These are phyloP conservation scores for Diloba caeruleocephala DNA, from an alignment of 2,888 invertebrate genomes.

Conservation along the genomic window DNA sequence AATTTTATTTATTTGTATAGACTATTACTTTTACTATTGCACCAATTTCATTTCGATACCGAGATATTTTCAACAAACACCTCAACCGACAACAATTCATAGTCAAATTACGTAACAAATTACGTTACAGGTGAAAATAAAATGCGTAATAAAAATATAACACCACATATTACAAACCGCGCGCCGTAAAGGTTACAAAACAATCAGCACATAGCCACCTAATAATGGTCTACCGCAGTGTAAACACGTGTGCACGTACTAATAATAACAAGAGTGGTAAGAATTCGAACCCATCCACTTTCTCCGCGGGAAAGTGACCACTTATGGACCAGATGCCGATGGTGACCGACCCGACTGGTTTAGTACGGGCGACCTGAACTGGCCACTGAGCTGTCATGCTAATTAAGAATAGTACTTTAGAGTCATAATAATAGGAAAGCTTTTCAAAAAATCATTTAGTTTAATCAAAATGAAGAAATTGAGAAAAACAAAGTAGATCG, in stretches of 20 bases:
- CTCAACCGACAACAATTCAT: too few relatives aligned
- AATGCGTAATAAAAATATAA: conserved; percentile 8
- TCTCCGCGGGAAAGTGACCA: conserved; percentile 87
- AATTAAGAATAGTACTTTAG: conserved; percentile 1
- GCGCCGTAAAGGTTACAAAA: conserved; percentile 44
- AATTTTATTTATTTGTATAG: too few relatives aligned
- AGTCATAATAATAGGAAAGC: too few relatives aligned
- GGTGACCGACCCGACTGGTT: conserved; percentile 62
- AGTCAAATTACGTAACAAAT: too few relatives aligned
- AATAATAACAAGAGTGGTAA: conserved; percentile 71
- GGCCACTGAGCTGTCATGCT: conserved; percentile 38
- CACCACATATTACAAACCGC: conserved; percentile 22
- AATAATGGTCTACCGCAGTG: conserved; percentile 56
- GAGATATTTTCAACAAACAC: too few relatives aligned
- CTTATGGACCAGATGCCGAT: conserved; percentile 64
- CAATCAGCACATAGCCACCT: conserved; percentile 33
- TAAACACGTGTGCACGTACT: conserved; percentile 60
- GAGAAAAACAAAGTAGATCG: too few relatives aligned
- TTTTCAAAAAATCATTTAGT: too few relatives aligned
- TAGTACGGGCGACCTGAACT: conserved; percentile 55
- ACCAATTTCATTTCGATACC: too few relatives aligned
- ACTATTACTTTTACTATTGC: too few relatives aligned
- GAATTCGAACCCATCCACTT: conserved; percentile 75
- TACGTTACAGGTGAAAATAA: too few relatives aligned
- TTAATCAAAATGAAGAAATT: too few relatives aligned